Conservation (phyloP, 2,888 invertebrate genomes). For the Tachina fera region DNA sequence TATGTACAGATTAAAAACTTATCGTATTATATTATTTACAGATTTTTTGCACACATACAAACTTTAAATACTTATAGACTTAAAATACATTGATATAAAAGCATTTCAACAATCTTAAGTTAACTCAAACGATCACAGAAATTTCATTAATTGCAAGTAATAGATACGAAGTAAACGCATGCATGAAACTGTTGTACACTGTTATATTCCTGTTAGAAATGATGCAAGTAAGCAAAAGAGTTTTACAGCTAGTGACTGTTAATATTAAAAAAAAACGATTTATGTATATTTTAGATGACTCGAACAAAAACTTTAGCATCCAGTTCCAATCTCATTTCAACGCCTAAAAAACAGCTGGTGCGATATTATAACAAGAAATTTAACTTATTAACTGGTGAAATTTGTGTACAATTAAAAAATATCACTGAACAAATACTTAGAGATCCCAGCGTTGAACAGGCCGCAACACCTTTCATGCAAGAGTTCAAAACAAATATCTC, state of each 20-base stretch:
- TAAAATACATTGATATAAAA: too few species aligned
- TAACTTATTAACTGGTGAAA: not conserved
- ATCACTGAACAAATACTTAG: slow-evolving; percentile 16
- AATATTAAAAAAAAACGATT: not conserved
- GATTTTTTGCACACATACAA: too few species aligned
- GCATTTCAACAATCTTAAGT: too few species aligned
- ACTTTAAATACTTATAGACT: too few species aligned
- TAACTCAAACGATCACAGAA: too few species aligned
- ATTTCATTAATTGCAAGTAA: too few species aligned
- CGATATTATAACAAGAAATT: not conserved
- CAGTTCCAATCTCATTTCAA: not conserved
- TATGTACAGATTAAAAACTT: too few species aligned
- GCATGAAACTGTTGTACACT: not conserved
- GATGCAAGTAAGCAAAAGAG: not conserved
- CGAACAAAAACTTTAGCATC: not conserved
- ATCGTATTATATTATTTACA: too few species aligned
- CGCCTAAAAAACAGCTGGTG: not conserved
- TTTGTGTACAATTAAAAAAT: slow-evolving; percentile 30
- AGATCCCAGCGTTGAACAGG: not conserved
- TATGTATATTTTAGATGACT: not conserved
- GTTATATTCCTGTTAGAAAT: not conserved
- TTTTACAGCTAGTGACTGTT: too few species aligned
- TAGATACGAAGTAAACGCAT: too few species aligned
- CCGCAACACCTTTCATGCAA: not conserved
- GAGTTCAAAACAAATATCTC: slow-evolving; percentile 8